These are phyloP conservation scores for Candoia aspera DNA, from an alignment of 2,113 vertebrate species.

Conservation along the genomic window DNA sequence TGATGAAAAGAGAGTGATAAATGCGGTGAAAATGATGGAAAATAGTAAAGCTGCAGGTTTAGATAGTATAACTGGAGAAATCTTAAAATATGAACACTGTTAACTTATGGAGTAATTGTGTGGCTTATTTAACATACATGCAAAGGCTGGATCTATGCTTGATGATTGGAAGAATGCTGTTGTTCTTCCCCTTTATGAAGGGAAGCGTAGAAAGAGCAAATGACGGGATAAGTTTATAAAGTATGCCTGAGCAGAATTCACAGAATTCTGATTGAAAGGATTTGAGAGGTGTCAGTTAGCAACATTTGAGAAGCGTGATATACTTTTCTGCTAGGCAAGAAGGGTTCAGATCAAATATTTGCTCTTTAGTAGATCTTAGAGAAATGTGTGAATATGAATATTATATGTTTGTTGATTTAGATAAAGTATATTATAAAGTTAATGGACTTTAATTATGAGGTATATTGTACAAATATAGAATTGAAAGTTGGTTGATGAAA, in stretches of 20 bases:
- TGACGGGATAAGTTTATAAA: not conserved
- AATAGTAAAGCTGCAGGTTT: not conserved
- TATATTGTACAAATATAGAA: not conserved
- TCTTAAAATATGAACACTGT: not conserved
- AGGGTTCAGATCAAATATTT: not conserved
- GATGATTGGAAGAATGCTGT: not conserved
- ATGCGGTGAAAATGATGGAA: not conserved
- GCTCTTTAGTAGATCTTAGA: not conserved
- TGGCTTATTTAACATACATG: not conserved
- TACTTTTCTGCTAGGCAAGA: not conserved
- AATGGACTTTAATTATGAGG: not conserved
- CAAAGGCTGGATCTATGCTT: not conserved
- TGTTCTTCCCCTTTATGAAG: not conserved
- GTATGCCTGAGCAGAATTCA: not conserved
- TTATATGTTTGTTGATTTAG: not conserved
- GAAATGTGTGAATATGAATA: not conserved
- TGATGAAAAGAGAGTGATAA: not conserved
- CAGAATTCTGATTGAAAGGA: not conserved
- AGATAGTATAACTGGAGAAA: not conserved
- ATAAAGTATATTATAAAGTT: not conserved
- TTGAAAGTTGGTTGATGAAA: not conserved
- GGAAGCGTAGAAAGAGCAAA: not conserved
- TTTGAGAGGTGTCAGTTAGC: not conserved
- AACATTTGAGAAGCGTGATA: not conserved
- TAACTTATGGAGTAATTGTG: not conserved